These are phyloP conservation scores for Clistopyga incitator DNA, from an alignment of 2,888 invertebrate species.

Conservation along the genomic window DNA sequence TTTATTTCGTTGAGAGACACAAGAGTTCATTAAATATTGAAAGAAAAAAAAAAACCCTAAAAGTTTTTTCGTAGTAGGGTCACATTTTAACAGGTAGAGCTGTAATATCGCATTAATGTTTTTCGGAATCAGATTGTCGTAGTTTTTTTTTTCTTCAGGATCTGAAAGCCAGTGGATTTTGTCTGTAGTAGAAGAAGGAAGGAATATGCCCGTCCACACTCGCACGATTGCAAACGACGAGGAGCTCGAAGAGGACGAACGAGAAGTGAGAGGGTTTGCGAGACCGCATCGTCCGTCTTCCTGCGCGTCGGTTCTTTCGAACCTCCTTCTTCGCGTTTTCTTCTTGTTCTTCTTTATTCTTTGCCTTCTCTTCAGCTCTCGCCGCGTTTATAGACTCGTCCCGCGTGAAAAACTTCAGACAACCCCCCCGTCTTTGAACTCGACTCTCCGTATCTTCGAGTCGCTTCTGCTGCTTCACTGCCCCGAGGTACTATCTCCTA, in stretches of 20 bases:
- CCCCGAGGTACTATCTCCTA: conserved; percentile 13
- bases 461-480: conserved; percentile 32
- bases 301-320: conserved; percentile 47
- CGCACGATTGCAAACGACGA: conserved; percentile 9
- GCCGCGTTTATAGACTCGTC: conserved; percentile 42
- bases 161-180: conserved; percentile 69
- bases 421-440: conserved; percentile 31
- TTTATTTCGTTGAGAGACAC: too few relatives aligned
- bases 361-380: conserved; percentile 28
- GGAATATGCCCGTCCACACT: conserved; percentile 14
- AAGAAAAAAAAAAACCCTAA: too few relatives aligned
- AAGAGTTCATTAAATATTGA: too few relatives aligned
- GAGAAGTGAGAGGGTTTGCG: conserved; percentile 54
- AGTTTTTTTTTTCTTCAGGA: neutral
- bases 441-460: conserved; percentile 28
- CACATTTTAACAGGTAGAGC: too few relatives aligned
- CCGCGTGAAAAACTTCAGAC: conserved; percentile 44
- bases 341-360: conserved; percentile 23
- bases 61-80: too few relatives aligned
- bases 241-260: conserved; percentile 25
- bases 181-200: conserved; percentile 48
- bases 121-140: too few relatives aligned
- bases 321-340: neutral
- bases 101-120: too few relatives aligned
- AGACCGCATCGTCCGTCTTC: conserved; percentile 69